Conservation (phyloP, 2,113 vertebrate species). For the Pantherophis guttatus region DNA sequence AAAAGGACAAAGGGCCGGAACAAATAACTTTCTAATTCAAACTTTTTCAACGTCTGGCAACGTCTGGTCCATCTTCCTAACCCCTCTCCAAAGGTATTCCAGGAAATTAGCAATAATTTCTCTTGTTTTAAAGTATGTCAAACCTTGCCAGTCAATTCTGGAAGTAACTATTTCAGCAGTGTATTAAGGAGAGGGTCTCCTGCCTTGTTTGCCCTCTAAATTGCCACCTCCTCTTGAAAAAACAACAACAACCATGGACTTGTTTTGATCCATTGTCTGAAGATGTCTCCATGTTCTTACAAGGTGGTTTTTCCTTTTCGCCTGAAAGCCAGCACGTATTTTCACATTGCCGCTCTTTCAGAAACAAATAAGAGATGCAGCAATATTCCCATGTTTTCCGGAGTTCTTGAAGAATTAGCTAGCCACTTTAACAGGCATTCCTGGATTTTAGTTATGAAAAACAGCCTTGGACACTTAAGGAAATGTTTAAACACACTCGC, state of each 20-base stretch:
- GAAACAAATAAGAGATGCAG: constrained; percentile 42
- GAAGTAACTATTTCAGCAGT: neutral
- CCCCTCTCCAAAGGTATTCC: neutral
- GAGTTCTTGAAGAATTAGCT: constrained; percentile 49
- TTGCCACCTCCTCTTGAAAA: neutral
- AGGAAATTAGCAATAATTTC: neutral
- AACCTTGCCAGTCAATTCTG: neutral
- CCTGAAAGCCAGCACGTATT: constrained; percentile 39
- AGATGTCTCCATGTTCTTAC: neutral
- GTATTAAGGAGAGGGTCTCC: neutral
- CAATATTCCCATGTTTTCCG: constrained; percentile 50
- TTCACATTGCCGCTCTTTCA: constrained; percentile 46
- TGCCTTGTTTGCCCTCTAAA: neutral
- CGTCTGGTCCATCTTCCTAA: neutral
- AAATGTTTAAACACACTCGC: constrained; percentile 36
- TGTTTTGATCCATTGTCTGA: neutral
- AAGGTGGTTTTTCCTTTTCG: neutral
- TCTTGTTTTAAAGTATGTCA: neutral
- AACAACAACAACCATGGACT: neutral
- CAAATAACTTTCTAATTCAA: neutral
- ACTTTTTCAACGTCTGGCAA: neutral
- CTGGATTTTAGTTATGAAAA: constrained; percentile 58
- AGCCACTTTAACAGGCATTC: constrained; percentile 48
- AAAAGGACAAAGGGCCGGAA: neutral
- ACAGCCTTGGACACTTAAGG: constrained; percentile 55